These are phyloP conservation scores for Oryzias curvinotus DNA, from an alignment of 2,113 vertebrate genomes.

Conservation along the genomic window DNA sequence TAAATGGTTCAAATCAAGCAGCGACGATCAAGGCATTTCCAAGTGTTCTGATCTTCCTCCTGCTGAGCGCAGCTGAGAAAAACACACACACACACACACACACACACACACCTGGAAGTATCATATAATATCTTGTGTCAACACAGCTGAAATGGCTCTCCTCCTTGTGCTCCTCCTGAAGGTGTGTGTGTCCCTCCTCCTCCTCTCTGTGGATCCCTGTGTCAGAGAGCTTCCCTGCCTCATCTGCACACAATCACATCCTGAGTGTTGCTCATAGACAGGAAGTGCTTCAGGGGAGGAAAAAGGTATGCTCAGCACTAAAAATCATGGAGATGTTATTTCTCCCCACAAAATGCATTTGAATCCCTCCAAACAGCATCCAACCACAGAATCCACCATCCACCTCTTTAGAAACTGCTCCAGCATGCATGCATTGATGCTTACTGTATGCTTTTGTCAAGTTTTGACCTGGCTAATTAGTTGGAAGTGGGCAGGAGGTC, in stretches of 20 bases:
- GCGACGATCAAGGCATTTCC: constrained; percentile 48
- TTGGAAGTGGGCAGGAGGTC: constrained; percentile 39
- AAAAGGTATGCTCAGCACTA: constrained; percentile 81
- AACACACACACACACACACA: constrained; percentile 40
- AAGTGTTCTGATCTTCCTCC: constrained; percentile 51
- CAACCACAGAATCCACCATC: no score
- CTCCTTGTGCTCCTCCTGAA: constrained; percentile 53
- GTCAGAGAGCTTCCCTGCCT: constrained; percentile 59
- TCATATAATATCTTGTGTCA: constrained; percentile 60
- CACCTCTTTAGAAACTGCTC: background rate
- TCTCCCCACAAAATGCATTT: background rate
- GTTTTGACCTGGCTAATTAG: constrained; percentile 33
- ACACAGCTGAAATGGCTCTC: constrained; percentile 74
- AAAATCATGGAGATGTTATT: background rate
- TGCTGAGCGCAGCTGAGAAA: constrained; percentile 63
- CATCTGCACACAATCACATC: constrained; percentile 84
- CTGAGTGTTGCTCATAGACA: constrained; percentile 85
- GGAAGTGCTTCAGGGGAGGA: constrained; percentile 87
- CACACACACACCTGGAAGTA: constrained; percentile 45
- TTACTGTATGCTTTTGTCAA: background rate
- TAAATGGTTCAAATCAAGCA: constrained; percentile 47
- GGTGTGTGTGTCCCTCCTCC: constrained; percentile 69
- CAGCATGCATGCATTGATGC: background rate
- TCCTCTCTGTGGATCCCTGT: constrained; percentile 68
- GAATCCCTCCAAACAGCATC: background rate